Evolutionary conservation across 2,888 invertebrate species (phyloP).

Genomic region (Pseudolycoriella hygida): DNA sequence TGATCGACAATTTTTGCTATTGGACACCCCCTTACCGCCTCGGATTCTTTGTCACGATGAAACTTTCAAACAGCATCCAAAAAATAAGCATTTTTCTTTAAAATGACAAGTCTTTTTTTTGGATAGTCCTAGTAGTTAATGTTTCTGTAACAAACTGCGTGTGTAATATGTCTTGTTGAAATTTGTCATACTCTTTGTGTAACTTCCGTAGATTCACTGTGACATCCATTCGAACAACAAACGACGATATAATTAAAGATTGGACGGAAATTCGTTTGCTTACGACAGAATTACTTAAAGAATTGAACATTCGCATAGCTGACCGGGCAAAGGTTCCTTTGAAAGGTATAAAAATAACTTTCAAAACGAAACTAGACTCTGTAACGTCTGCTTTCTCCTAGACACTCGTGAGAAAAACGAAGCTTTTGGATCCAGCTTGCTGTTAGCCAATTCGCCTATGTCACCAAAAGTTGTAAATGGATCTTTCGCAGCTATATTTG

Average conservation of each 20-base stretch:
- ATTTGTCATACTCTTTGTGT: too few species aligned
- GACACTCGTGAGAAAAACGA: constrained; percentile 71
- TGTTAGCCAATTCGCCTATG: constrained; percentile 88
- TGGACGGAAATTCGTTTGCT: constrained; percentile 72
- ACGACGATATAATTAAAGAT: constrained; percentile 60
- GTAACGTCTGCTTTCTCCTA: constrained; percentile 16
- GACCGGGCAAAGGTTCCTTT: constrained; percentile 50
- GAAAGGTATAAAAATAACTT: constrained; percentile 38
- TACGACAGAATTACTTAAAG: constrained; percentile 48
- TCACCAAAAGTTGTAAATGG: constrained; percentile 93
- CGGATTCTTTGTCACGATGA: too few species aligned
- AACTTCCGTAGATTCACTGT: constrained; percentile 50
- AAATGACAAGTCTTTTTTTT: too few species aligned
- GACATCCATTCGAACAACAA: constrained; percentile 71
- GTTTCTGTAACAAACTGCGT: too few species aligned
- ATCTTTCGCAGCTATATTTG: constrained; percentile 81
- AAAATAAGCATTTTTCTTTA: too few species aligned
- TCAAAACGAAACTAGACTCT: not conserved
- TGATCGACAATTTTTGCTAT: too few species aligned
- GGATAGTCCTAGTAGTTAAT: too few species aligned
- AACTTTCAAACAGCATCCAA: too few species aligned
- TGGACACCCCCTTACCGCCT: too few species aligned
- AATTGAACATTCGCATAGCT: constrained; percentile 35
- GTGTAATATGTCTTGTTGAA: too few species aligned
- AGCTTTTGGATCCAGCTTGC: constrained; percentile 81